These are phyloP conservation scores for Oryzias dopingdopingensis DNA, from an alignment of 2,797 vertebrate species.

Conservation along the genomic window DNA sequence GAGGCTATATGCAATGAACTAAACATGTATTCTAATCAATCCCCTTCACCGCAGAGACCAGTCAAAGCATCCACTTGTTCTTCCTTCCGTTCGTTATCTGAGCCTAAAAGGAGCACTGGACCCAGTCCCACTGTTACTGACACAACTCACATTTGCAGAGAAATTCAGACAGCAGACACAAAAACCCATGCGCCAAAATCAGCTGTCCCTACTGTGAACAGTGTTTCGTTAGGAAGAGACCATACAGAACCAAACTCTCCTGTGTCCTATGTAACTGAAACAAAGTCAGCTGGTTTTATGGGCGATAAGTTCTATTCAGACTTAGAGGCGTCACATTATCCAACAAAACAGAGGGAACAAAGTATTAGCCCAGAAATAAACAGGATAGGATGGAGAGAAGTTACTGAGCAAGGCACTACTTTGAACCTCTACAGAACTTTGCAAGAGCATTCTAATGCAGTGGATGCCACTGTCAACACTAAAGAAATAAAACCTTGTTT, in stretches of 20 bases:
- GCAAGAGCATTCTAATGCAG: not conserved
- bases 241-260: slow-evolving; percentile 17
- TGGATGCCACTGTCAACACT: slow-evolving; percentile 6
- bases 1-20: slow-evolving; percentile 15
- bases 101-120: slow-evolving; percentile 13
- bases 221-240: slow-evolving; percentile 6
- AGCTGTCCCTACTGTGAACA: slow-evolving; percentile 11
- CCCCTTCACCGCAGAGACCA: slow-evolving; percentile 35
- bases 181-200: not conserved
- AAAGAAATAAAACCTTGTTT: slow-evolving; percentile 14
- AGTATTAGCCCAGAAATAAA: slow-evolving; percentile 4
- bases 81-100: slow-evolving; percentile 18
- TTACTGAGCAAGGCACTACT: slow-evolving; percentile 5
- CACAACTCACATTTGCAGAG: slow-evolving; percentile 16
- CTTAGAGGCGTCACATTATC: not conserved
- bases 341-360: slow-evolving; percentile 11
- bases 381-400: slow-evolving; percentile 8
- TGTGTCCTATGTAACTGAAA: not conserved
- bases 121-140: slow-evolving; percentile 8
- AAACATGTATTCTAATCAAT: not conserved
- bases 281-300: slow-evolving; percentile 20
- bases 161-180: slow-evolving; percentile 20
- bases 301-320: slow-evolving; percentile 10
- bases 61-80: slow-evolving; percentile 43
- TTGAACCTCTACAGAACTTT: slow-evolving; percentile 16